A percentile compares a stretch with the other conserved stretches of the same genome.
These are phyloP conservation scores for Margaritifera margaritifera DNA, from an alignment of 2,888 invertebrate genomes.

Conservation along the genomic window DNA sequence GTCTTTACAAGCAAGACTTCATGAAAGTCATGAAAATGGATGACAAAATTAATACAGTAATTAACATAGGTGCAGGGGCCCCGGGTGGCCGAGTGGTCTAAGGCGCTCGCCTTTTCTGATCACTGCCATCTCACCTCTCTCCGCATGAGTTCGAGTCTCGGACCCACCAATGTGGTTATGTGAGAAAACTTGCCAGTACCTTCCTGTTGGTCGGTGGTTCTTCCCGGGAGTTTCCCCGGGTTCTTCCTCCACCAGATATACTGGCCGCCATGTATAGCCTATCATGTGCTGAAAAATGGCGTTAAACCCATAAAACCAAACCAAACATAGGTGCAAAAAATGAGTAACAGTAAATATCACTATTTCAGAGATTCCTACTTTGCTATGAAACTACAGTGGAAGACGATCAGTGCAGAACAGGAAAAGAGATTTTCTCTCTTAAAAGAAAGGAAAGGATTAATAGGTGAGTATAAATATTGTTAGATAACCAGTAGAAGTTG, in stretches of 20 bases:
- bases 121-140: too few species aligned
- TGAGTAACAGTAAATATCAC: background rate
- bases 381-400: conserved; percentile 97
- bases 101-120: too few species aligned
- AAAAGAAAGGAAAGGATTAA: conserved; percentile 91
- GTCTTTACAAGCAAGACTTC: too few species aligned
- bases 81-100: too few species aligned
- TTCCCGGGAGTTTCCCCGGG: too few species aligned
- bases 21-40: too few species aligned
- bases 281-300: too few species aligned
- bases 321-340: background rate
- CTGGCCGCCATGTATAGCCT: too few species aligned
- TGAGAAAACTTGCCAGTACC: background rate
- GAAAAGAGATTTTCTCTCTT: conserved; percentile 90
- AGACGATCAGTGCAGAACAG: conserved; percentile 88
- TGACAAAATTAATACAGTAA: too few species aligned
- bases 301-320: background rate
- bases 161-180: background rate
- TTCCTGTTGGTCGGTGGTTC: too few species aligned
- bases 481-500: background rate
- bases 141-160: background rate
- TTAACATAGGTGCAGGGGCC: background rate
- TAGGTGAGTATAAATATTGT: conserved; percentile 76
- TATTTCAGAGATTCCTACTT: conserved; percentile 84
- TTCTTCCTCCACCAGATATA: too few species aligned